Base-by-base conservation (phyloP, 2,797 vertebrate species). In the Coreius guichenoti region DNA sequence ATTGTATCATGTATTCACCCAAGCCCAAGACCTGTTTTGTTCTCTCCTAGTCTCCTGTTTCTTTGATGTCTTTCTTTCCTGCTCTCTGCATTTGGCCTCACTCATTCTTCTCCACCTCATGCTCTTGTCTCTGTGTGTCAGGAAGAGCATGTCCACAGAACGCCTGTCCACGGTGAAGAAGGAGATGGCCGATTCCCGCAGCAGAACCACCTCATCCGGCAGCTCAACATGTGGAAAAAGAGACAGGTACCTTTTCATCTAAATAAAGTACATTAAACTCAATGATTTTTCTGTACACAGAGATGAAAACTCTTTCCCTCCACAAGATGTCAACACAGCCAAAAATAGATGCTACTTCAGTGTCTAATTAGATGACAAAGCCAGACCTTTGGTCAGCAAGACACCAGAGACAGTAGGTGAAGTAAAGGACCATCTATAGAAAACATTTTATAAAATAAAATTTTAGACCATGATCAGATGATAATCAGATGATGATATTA, bases 71-170 rank as follows among this genome's bases (percentile, higher is more conserved):
- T 83, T 81, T 58, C 16, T 73, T 81, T 77, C 36, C 49, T 79
- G 23, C 29, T 14, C 26, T 65, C 3, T 78, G 33, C 23, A 17
- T 31, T 83, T 33, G 36, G 14, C 11, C 56, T 45, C 68, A 54
- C 58, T 73, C 39, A 31, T 51, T 72, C 29, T 67, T 26, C n/a
- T 86, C 19, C 63, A 21, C 54, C 17, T 78, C 49, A 56, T 54
- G 29, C 39, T 61, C 16, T 80, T 72, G n/a, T 86, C 43, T 87
- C 17, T 68, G 2, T 86, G 47, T 68, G 85, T 90, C 83, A 96
- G 96, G 85, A 96, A 96, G 87, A 97, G 96, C 58, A 92, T 96
- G 93, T 97, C 97, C 14, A 97, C 96, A 2, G 97, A 98, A 87
- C 96, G 96, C 17, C 96, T 97, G 36, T 96, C 96, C 85, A 93